Evolutionary conservation across 2,797 vertebrate genomes (phyloP), one percentile per base, ranked within the genome.

Genomic region (Acrocephalus scirpaceus): DNA sequence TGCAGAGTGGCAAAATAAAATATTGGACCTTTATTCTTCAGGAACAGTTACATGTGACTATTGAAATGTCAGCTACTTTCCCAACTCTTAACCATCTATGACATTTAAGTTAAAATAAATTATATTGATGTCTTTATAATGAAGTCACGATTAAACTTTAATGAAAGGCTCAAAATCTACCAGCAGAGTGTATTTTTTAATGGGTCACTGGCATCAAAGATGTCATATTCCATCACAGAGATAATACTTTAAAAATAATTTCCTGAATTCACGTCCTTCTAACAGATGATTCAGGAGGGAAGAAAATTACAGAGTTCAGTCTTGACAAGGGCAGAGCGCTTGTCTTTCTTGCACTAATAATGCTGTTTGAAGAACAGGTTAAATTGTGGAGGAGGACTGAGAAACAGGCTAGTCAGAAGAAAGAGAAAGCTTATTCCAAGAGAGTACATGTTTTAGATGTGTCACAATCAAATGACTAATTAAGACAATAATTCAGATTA

Each of bases 381-480:
- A 71, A 77, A 73, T 47, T 91, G 86, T 50, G 74, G 61, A 71
- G 79, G 61, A 94, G 50, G 57, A 65, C 54, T 83, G 58, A 89
- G 81, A 77, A 92, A 54, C 34, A 74, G n/a, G 38, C 53, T 51
- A 77, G 29, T 88, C 40, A 66, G 32, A 94, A 85, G 38, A 82
- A 91, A 91, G 50, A 70, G 57, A 83, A 92, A 61, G 47, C n/a
- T 61, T 90, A 78, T 45, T 85, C 6, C 6, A 42, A 79, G 40
- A 44, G 64, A 80, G 57, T 75, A 80, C 44, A 45, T 47, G 77
- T 90, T 83, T 85, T 76, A 92, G 44, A 91, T 60, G 70, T 96
- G 88, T 67, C 87, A 96, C 92, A 97, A 69, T 92, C 66, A 76
- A 76, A 36, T 94, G 29, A 92, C 56, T 96, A 94, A 95, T 91